Evolutionary conservation across 2,797 vertebrate genomes (phyloP).

Genomic region (Euthynnus affinis): DNA sequence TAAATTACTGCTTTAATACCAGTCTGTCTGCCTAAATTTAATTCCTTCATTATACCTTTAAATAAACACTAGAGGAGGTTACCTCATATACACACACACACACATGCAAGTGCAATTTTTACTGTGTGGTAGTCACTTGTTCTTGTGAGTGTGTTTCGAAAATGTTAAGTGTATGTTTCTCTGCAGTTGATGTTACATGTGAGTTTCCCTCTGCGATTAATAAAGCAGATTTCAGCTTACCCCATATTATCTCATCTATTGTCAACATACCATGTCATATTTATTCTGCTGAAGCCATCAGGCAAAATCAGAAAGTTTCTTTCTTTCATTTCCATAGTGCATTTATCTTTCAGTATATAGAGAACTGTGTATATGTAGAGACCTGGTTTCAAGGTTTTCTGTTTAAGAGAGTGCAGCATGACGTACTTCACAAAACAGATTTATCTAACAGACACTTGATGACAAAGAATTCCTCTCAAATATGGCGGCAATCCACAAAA

Average conservation of each 20-base stretch:
- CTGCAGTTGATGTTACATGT: neutral
- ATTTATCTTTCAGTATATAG: neutral
- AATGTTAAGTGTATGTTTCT: neutral
- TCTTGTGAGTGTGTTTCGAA: neutral
- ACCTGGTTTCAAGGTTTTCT: conserved; percentile 9
- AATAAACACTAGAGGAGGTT: neutral
- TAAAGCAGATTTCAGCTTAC: too few species aligned
- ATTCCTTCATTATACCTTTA: conserved; percentile 2
- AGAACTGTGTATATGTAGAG: neutral
- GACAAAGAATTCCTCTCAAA: neutral
- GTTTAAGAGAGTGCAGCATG: neutral
- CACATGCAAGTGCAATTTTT: neutral
- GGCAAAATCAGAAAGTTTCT: neutral
- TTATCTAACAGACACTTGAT: conserved; percentile 18
- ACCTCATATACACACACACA: neutral
- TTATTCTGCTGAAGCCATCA: neutral
- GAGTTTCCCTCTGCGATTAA: neutral
- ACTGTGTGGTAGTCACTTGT: neutral
- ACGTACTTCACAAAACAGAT: conserved; percentile 30
- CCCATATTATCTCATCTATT: neutral
- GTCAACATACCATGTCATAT: neutral
- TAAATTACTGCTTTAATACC: neutral
- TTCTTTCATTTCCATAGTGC: neutral
- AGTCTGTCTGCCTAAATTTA: neutral
- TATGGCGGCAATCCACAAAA: conserved; percentile 36